Evolutionary conservation across 2,888 invertebrate genomes (phyloP), one percentile per base, ranked within the genome.

Genomic region (Choreutis nemorana): DNA sequence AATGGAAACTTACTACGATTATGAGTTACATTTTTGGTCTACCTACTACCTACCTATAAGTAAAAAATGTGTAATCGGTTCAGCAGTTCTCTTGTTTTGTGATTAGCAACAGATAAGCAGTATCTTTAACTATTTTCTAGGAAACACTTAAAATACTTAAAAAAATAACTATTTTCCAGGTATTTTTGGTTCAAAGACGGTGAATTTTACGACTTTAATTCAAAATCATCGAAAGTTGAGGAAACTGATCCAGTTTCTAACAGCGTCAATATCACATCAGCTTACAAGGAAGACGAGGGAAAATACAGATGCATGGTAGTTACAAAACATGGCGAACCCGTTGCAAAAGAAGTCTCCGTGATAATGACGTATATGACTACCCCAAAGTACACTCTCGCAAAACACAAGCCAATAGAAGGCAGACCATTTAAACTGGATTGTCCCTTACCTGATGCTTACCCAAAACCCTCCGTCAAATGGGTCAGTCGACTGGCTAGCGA

Each of bases 111-210:
- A n/a, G n/a, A n/a, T n/a, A n/a, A 18, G 8, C 8, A 18, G 4
- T 18, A 5, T 18, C 8, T 5, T 18, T 18, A 18, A 6, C 18
- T 18, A 8, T 6, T 18, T 18, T 5, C 8, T 18, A 18, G 18
- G 5, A 6, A 18, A 6, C 8, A 18, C 18, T 18, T 18, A 18
- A 18, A 18, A 18, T 6, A 18, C 8, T 18, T 8, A 18, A 18
- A 18, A 6, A 5, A 8, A 18, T 8, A 18, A 5, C 18, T 18
- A 18, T 6, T 18, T 7, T 13, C 2, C 41, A 72, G 72, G 28
- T 72, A 59, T 36, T 40, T 57, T 14, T 72, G 72, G 72, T 40
- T 41, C 2, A 71, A 68, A 37, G 43, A 68, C 26, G 62, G 56
- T 2, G 41, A 50, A 15, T 49, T 53, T 0, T 51, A 61, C 38